Evolutionary conservation across 2,797 vertebrate genomes (phyloP).

Genomic region (Mastacembelus armatus): DNA sequence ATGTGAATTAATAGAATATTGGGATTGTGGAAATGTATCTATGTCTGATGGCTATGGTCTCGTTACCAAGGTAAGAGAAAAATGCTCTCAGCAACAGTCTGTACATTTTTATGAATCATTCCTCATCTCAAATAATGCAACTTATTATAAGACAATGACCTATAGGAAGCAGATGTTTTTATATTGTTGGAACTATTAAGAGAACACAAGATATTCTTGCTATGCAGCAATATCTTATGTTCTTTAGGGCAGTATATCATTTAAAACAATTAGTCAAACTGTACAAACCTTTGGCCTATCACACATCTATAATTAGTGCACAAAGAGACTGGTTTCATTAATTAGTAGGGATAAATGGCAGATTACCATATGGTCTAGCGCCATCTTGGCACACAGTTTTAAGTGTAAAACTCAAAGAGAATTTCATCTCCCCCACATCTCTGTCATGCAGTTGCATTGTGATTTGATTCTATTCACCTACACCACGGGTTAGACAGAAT

Average conservation of each 20-base stretch:
- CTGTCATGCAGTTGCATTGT: constrained; percentile 36
- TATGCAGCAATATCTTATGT: background rate
- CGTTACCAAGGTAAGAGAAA: constrained; percentile 42
- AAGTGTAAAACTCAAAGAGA: constrained; percentile 35
- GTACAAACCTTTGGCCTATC: constrained; percentile 41
- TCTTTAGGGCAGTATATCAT: constrained; percentile 13
- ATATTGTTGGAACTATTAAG: constrained; percentile 5
- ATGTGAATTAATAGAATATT: constrained; percentile 55
- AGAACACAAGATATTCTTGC: background rate
- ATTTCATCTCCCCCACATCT: constrained; percentile 27
- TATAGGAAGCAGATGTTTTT: constrained; percentile 16
- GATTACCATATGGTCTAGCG: constrained; percentile 63
- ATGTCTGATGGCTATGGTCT: constrained; percentile 63
- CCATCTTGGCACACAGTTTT: constrained; percentile 48
- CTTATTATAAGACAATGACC: constrained; percentile 51
- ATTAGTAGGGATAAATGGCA: constrained; percentile 67
- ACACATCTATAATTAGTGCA: constrained; percentile 52
- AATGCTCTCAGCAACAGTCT: constrained; percentile 34
- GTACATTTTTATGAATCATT: constrained; percentile 52
- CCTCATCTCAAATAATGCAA: constrained; percentile 42
- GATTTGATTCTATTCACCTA: constrained; percentile 51
- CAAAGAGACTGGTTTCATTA: constrained; percentile 66
- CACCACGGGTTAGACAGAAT: constrained; percentile 53
- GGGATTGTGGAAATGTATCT: constrained; percentile 70
- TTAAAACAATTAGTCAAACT: constrained; percentile 40